A percentile compares a stretch with the other conserved stretches of the same genome.
phyloP scores from a whole-genome alignment of 2,113 vertebrate species.

The Nansenia antarctica region DNA sequence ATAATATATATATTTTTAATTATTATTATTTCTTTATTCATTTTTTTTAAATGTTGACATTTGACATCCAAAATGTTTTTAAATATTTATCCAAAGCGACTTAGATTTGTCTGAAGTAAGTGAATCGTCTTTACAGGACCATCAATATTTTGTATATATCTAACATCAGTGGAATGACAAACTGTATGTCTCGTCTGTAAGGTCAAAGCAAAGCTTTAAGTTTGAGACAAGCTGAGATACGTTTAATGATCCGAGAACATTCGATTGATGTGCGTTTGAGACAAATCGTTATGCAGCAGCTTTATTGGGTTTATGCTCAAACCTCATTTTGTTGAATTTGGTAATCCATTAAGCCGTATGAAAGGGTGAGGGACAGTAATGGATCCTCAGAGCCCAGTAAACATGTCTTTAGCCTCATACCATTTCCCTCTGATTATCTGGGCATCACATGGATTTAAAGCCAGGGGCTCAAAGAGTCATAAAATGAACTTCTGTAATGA shows the following conservation, averaged over 20 bases:
- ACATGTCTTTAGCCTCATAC: neutral
- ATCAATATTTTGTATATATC: too few species aligned
- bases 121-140: too few species aligned
- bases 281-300: neutral
- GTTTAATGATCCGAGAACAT: neutral
- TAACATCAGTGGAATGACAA: too few species aligned
- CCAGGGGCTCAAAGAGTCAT: slow-evolving; percentile 14
- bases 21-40: too few species aligned
- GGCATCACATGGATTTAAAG: neutral
- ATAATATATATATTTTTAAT: too few species aligned
- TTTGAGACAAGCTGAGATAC: neutral
- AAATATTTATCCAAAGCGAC: too few species aligned
- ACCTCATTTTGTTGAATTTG: neutral
- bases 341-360: neutral
- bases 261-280: neutral
- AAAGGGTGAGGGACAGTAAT: neutral
- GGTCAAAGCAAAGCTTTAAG: neutral
- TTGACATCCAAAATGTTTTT: too few species aligned
- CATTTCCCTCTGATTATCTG: neutral
- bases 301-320: neutral
- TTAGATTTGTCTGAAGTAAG: too few species aligned
- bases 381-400: neutral
- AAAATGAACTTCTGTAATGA: slow-evolving; percentile 38
- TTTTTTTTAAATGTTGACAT: too few species aligned
- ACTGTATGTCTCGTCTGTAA: neutral